Evolutionary conservation across 2,113 vertebrate genomes (phyloP).

Genomic region (Tenrec ecaudatus): DNA sequence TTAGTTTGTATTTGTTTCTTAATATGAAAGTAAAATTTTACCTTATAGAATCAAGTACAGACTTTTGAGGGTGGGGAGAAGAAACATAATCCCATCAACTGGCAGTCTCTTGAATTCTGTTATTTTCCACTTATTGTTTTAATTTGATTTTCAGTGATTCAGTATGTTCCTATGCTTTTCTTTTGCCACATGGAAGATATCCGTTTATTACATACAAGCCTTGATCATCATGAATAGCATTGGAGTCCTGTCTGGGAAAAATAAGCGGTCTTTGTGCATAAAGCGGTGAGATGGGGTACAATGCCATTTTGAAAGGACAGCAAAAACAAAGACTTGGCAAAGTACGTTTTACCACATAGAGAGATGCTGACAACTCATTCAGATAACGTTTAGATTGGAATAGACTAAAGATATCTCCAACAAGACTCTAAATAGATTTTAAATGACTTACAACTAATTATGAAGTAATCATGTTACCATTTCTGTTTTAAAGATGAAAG

Average conservation of each 20-base stretch:
- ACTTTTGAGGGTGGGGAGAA: background rate
- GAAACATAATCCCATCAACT: background rate
- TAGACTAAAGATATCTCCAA: too few relatives aligned
- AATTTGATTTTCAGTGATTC: too few relatives aligned
- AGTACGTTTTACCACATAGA: background rate
- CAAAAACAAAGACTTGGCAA: background rate
- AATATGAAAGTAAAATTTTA: background rate
- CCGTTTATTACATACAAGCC: background rate
- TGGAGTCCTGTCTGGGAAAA: background rate
- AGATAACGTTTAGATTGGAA: too few relatives aligned
- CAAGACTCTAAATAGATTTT: too few relatives aligned
- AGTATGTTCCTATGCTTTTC: too few relatives aligned
- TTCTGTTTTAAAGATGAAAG: too few relatives aligned
- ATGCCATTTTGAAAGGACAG: background rate
- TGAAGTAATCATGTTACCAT: too few relatives aligned
- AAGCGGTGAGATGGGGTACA: background rate
- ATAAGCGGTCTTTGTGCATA: slow-evolving; percentile 25
- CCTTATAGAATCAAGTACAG: background rate
- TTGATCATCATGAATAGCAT: background rate
- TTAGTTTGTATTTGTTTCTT: background rate
- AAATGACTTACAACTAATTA: too few relatives aligned
- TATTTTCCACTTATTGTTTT: background rate
- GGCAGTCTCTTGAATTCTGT: background rate
- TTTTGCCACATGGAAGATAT: background rate
- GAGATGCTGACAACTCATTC: background rate